phyloP scores from a whole-genome alignment of 2,888 invertebrate genomes.

The Drosophila setosimentum region DNA sequence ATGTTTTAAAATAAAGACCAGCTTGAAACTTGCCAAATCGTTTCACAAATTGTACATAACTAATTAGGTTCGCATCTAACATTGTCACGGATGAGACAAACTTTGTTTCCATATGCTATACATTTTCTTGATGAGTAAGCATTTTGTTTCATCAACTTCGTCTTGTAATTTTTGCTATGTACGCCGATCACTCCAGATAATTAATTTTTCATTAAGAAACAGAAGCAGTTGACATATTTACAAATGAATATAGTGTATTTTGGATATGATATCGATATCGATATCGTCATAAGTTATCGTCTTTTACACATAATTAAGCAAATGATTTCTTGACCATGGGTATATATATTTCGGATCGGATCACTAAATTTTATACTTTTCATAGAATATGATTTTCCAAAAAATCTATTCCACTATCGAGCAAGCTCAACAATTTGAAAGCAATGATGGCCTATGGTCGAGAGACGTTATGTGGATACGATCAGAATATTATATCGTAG shows the following conservation, averaged over 20 bases:
- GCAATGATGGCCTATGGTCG: not conserved
- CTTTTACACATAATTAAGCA: not conserved
- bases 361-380: not conserved
- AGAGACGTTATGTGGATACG: too few species aligned
- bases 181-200: not conserved
- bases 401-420: too few species aligned
- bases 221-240: not conserved
- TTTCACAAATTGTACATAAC: not conserved
- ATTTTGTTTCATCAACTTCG: not conserved
- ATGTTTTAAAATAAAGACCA: conserved; percentile 15
- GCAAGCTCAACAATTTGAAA: not conserved
- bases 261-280: not conserved
- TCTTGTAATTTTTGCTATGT: not conserved
- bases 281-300: not conserved
- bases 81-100: not conserved
- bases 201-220: not conserved
- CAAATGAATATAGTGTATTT: not conserved
- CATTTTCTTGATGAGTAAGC: not conserved
- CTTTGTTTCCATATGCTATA: not conserved
- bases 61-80: not conserved
- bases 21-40: not conserved
- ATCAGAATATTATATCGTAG: not conserved
- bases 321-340: not conserved
- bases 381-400: too few species aligned
- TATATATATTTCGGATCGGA: not conserved